Evolutionary conservation across 1,140 invertebrate species (phyloP).

Genomic region (Drosophila subobscura): DNA sequence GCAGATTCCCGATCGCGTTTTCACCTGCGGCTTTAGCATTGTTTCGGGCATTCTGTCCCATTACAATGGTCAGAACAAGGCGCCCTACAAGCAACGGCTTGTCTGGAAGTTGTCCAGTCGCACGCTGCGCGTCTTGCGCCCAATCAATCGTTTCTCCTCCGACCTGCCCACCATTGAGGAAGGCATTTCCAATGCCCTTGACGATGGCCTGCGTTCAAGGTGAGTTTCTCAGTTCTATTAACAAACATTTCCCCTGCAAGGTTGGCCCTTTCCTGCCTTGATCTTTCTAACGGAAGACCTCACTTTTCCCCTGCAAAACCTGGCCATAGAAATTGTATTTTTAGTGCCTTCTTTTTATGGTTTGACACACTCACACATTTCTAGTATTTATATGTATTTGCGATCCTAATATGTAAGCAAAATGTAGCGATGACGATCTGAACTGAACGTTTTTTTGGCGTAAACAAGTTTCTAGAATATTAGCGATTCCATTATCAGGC

Average conservation of each 20-base stretch:
- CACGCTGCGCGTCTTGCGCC: slow-evolving; percentile 88
- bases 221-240: slow-evolving; percentile 35
- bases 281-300: no score
- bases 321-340: slow-evolving; percentile 47
- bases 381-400: slow-evolving; percentile 1
- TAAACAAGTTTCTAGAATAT: slow-evolving; percentile 83
- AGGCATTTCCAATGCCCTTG: slow-evolving; percentile 78
- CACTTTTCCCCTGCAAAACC: background rate
- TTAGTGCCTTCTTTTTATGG: slow-evolving; percentile 37
- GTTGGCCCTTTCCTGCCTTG: background rate
- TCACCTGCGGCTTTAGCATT: slow-evolving; percentile 86
- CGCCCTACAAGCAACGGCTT: slow-evolving; percentile 89
- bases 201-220: slow-evolving; percentile 81
- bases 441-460: slow-evolving; percentile 55
- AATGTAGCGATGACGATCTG: slow-evolving; percentile 50
- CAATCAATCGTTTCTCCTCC: slow-evolving; percentile 89
- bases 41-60: slow-evolving; percentile 87
- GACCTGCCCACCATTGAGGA: slow-evolving; percentile 90
- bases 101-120: slow-evolving; percentile 89
- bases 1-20: slow-evolving; percentile 88
- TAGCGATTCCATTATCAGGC: slow-evolving; percentile 74
- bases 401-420: slow-evolving; percentile 50
- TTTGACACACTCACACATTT: slow-evolving; percentile 9
- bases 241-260: background rate
- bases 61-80: slow-evolving; percentile 89